Conservation (phyloP, 2,888 invertebrate genomes). For the Amiota mariae region DNA sequence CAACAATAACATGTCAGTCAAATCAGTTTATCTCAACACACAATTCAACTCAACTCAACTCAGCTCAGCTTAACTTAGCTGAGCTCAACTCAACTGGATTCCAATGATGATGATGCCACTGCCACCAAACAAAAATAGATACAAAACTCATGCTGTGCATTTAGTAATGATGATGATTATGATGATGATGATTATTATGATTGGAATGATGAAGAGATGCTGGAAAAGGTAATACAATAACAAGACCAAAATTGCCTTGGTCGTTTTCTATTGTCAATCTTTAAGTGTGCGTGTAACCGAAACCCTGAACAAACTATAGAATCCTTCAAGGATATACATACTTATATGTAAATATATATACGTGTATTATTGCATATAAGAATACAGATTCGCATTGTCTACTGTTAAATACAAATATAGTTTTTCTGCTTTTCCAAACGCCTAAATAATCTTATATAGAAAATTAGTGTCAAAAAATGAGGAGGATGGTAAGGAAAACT, state of each 20-base stretch:
- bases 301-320: neutral
- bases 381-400: neutral
- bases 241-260: neutral
- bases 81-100: neutral
- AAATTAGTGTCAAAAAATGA: conserved; percentile 12
- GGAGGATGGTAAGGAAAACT: no score
- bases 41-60: neutral
- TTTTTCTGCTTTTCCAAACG: neutral
- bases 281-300: conserved; percentile 22
- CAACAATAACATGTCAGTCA: conserved; percentile 7
- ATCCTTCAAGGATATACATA: neutral
- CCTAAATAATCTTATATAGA: conserved; percentile 7
- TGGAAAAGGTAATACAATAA: conserved; percentile 5
- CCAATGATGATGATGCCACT: neutral
- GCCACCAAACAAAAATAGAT: conserved; percentile 1
- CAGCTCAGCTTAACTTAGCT: no score
- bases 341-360: no score
- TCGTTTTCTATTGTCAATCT: neutral
- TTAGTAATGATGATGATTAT: neutral
- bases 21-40: neutral
- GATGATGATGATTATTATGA: neutral
- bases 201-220: neutral
- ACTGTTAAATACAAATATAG: no score
- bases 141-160: conserved; percentile 4
- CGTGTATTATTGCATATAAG: neutral